Evolutionary conservation across 2,797 vertebrate species (phyloP), one percentile per base, ranked within the genome.

Genomic region (Cephalopachus bancanus): DNA sequence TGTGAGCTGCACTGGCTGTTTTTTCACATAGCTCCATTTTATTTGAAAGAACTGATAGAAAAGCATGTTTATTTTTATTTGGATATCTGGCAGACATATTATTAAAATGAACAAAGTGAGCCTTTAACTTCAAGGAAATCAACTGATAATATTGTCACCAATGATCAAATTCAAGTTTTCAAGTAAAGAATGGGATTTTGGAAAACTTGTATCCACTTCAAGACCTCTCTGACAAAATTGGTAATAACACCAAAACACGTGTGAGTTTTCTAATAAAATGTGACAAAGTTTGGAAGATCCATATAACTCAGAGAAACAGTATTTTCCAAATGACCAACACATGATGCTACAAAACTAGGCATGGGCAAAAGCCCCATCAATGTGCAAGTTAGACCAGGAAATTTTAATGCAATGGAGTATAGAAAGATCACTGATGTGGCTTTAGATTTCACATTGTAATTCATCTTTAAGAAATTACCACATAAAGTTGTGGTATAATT

Each of bases 131-230:
- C 79, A 83, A 84, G 79, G 81, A 80, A 79, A 89, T 74, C 75
- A 95, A 83, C 92, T 60, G 37, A 89, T 44, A 93, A 65, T 60
- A 33, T 37, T 95, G 49, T 44, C 72, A 59, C 55, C 86, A 81
- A 75, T 62, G 72, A 88, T 91, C 87, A 95, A 93, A 93, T 44
- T 20, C 28, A 91, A 74, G 65, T n/a, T 88, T 91, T 76, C 37
- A 37, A 69, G 74, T 93, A 87, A 91, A 93, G 93, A 96, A 59
- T 79, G 64, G 57, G 37, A 97, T 88, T 94, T 90, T 71, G 65
- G 65, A 94, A 95, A 94, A 86, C n/a, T 65, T 67, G 14, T 53
- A 55, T 76, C 67, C 51, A 88, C 33, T 79, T 94, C 90, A 81
- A 81, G 78, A 72, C 15, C 16, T 92, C 85, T 69, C 78, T 94